Evolutionary conservation across 1,140 invertebrate species (phyloP).

Genomic region (Drosophila hydei): DNA sequence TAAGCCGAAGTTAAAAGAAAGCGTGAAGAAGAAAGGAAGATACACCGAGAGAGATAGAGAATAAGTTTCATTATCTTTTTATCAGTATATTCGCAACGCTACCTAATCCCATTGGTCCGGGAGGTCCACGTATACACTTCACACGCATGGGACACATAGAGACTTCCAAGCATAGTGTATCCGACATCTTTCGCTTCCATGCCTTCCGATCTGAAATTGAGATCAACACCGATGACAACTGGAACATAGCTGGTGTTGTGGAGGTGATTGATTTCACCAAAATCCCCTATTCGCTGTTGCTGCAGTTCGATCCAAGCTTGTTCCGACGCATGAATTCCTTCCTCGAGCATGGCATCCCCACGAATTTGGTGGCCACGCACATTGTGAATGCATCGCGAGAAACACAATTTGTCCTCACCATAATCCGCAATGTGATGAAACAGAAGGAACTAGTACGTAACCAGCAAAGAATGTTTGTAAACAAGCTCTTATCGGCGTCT

Average conservation of each 20-base stretch:
- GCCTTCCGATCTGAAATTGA: conserved; percentile 84
- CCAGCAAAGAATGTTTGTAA: neutral
- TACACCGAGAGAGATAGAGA: no score
- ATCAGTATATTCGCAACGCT: conserved; percentile 77
- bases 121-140: conserved; percentile 85
- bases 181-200: conserved; percentile 83
- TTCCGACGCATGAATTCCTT: conserved; percentile 84
- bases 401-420: conserved; percentile 68
- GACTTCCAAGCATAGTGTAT: conserved; percentile 83
- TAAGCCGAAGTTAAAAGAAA: conserved; percentile 31
- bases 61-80: neutral
- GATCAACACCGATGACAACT: conserved; percentile 84
- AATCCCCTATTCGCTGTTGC: conserved; percentile 84
- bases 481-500: neutral
- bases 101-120: conserved; percentile 83
- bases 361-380: conserved; percentile 85
- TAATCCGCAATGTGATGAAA: conserved; percentile 77
- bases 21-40: no score
- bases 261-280: conserved; percentile 85
- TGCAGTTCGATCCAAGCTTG: conserved; percentile 84
- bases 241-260: conserved; percentile 82
- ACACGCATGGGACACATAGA: conserved; percentile 84
- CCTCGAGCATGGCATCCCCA: conserved; percentile 85
- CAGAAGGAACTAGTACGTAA: conserved; percentile 76
- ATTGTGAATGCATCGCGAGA: conserved; percentile 85